phyloP scores from a whole-genome alignment of 2,888 invertebrate genomes.

The Caenorhabditis parvicauda region DNA sequence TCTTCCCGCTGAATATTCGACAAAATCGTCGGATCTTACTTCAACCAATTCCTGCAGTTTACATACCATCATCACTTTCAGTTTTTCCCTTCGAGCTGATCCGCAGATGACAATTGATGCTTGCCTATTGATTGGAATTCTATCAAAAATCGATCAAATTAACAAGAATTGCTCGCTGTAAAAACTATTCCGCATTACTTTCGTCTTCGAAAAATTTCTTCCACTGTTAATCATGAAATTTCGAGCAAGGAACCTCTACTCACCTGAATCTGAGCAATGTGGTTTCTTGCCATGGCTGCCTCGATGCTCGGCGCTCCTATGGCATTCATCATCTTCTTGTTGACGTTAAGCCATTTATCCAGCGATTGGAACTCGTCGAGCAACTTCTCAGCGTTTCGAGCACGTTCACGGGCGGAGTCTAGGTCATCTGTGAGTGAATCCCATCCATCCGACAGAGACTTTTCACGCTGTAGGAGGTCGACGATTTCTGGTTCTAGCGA shows the following conservation, averaged over 20 bases:
- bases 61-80: too few relatives aligned
- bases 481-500: conserved; percentile 24
- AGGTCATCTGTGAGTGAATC: conserved; percentile 29
- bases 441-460: conserved; percentile 39
- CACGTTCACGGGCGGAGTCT: conserved; percentile 49
- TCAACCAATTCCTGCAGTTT: too few relatives aligned
- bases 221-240: not conserved
- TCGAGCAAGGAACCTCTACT: too few relatives aligned
- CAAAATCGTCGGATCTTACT: too few relatives aligned
- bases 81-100: too few relatives aligned
- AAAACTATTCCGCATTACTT: too few relatives aligned
- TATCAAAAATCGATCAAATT: too few relatives aligned
- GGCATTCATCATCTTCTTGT: conserved; percentile 91
- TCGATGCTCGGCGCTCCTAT: conserved; percentile 93
- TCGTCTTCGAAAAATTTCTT: not conserved
- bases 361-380: conserved; percentile 82
- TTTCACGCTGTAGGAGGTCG: conserved; percentile 22
- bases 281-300: conserved; percentile 72
- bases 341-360: conserved; percentile 82
- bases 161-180: too few relatives aligned
- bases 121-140: too few relatives aligned
- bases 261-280: conserved; percentile 33
- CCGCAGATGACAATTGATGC: too few relatives aligned
- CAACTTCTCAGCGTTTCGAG: conserved; percentile 87
- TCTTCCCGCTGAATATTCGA: too few relatives aligned